phyloP scores from a whole-genome alignment of 2,113 vertebrate species.

The Peromyscus maniculatus region DNA sequence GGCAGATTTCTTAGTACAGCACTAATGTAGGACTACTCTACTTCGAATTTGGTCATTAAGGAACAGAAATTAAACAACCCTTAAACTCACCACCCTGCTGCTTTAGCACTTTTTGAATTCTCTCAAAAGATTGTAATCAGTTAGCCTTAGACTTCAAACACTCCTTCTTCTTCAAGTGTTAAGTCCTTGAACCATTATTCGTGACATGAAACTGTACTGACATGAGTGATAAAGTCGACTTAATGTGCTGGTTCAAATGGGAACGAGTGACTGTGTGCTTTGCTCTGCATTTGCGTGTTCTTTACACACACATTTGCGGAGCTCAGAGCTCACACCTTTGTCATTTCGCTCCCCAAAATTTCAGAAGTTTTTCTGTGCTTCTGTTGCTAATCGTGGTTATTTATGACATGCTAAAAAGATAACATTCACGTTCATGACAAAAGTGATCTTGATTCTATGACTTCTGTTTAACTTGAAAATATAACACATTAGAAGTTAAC shows the following conservation, averaged over 20 bases:
- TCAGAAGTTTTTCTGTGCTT: neutral
- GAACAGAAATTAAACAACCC: slow-evolving; percentile 32
- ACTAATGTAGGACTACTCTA: neutral
- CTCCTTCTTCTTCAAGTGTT: slow-evolving; percentile 7
- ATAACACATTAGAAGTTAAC: neutral
- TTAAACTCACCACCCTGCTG: neutral
- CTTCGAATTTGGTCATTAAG: neutral
- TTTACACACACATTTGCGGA: neutral
- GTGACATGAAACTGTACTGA: neutral
- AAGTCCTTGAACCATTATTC: slow-evolving; percentile 5
- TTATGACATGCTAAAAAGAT: neutral
- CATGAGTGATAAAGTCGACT: neutral
- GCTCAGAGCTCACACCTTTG: neutral
- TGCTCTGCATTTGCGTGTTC: neutral
- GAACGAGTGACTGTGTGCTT: neutral
- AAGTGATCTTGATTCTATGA: slow-evolving; percentile 15
- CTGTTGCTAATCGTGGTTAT: neutral
- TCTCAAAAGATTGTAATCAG: neutral
- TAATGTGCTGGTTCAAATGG: neutral
- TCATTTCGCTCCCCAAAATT: neutral
- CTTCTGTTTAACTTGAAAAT: slow-evolving; percentile 47
- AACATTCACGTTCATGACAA: neutral
- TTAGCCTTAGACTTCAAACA: neutral
- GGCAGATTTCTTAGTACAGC: neutral
- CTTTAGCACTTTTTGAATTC: slow-evolving; percentile 21